Conservation (phyloP, 35 echinoderm and acorn worm species). For the Patiria miniata region DNA sequence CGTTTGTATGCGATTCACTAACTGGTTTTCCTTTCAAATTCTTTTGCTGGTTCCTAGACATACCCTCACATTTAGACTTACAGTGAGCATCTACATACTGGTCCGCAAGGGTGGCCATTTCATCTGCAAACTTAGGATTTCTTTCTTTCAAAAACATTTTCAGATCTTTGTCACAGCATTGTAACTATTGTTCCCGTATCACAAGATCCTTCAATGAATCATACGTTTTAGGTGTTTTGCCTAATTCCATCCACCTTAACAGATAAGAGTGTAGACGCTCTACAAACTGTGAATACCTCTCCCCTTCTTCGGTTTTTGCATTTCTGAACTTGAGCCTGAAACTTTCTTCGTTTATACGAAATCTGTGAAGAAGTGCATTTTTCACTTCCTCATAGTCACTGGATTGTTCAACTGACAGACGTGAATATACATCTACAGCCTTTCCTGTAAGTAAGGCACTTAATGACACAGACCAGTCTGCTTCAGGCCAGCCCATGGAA, state of each 20-base stretch:
- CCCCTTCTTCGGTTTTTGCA: constrained; percentile 24
- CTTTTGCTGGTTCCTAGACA: no score
- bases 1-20: no score
- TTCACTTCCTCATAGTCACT: constrained; percentile 71
- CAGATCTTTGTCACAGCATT: constrained; percentile 26
- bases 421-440: constrained; percentile 46
- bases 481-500: constrained; percentile 36
- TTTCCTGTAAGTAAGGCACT: constrained; percentile 61
- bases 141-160: constrained; percentile 65
- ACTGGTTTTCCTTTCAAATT: neutral
- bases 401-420: constrained; percentile 36
- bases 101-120: constrained; percentile 45
- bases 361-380: constrained; percentile 54
- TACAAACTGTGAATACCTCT: constrained; percentile 47
- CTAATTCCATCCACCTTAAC: constrained; percentile 38
- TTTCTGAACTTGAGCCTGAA: constrained; percentile 41
- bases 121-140: neutral
- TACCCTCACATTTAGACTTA: neutral
- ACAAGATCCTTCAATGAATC: constrained; percentile 51
- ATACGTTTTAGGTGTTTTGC: constrained; percentile 18
- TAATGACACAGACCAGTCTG: constrained; percentile 58
- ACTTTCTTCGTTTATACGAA: constrained; percentile 38
- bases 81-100: constrained; percentile 47
- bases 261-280: constrained; percentile 18
- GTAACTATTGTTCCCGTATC: constrained; percentile 51